These are phyloP conservation scores for Pampusana beccarii DNA, from an alignment of 2,113 vertebrate genomes.

Conservation along the genomic window DNA sequence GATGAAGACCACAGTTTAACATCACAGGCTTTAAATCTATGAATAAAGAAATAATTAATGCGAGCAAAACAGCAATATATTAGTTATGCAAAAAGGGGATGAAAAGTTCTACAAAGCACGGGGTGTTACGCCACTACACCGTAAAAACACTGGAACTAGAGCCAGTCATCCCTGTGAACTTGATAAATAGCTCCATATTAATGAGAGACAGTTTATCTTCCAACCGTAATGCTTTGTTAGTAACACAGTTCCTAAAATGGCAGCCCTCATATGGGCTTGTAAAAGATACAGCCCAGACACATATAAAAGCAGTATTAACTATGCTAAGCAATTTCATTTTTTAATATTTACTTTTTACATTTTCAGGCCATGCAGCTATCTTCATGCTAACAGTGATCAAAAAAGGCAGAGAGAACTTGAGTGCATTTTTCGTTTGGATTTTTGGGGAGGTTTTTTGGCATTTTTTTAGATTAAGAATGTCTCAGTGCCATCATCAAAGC, in stretches of 20 bases:
- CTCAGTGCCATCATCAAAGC: background rate
- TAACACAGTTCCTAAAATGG: background rate
- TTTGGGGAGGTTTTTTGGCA: background rate
- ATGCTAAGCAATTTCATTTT: background rate
- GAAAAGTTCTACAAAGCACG: slow-evolving; percentile 30
- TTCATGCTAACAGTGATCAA: background rate
- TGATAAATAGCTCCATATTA: background rate
- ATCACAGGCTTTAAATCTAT: slow-evolving; percentile 20
- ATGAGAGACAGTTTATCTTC: background rate
- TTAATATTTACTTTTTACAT: background rate
- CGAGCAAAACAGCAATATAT: slow-evolving; percentile 10
- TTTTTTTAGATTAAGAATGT: background rate
- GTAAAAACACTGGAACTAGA: background rate
- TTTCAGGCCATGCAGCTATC: background rate
- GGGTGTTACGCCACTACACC: background rate
- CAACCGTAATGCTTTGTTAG: background rate
- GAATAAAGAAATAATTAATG: slow-evolving; percentile 43
- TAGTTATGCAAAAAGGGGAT: slow-evolving; percentile 40
- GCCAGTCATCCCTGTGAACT: background rate
- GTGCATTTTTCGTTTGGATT: background rate
- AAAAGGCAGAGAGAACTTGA: background rate
- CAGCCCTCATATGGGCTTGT: background rate
- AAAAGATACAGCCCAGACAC: too few species aligned
- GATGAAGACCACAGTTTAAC: background rate
- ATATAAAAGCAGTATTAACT: background rate